A percentile compares a stretch with the other conserved stretches of the same genome.
Conservation (phyloP, 2,797 vertebrate genomes). For the Micropoecilia bifurca region DNA sequence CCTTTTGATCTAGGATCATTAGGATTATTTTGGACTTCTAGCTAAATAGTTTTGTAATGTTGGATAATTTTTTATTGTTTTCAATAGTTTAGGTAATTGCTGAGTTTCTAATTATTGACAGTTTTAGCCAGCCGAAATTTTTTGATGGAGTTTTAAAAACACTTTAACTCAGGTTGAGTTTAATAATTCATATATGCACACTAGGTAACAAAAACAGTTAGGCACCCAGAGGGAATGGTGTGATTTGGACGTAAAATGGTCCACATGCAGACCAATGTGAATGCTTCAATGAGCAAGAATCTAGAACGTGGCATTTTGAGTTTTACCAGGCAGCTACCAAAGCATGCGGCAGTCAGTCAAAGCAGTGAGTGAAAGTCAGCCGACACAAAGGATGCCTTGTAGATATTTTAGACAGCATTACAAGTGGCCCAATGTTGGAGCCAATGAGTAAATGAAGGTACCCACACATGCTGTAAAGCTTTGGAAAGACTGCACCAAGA, state of each 20-base stretch:
- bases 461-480: not conserved
- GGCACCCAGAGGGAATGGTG: slow-evolving; percentile 1
- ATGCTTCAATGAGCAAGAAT: not conserved
- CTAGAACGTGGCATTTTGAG: not conserved
- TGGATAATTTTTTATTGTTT: not conserved
- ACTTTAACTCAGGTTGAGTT: not conserved
- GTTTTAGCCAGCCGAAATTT: not conserved
- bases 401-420: not conserved
- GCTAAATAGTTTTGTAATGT: not conserved
- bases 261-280: not conserved
- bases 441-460: not conserved
- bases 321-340: not conserved
- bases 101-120: not conserved
- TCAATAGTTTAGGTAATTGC: not conserved
- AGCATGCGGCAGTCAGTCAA: not conserved
- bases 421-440: not conserved
- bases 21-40: not conserved
- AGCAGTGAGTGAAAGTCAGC: slow-evolving; percentile 1
- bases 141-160: not conserved
- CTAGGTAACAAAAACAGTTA: not conserved
- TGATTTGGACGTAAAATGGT: slow-evolving; percentile 1
- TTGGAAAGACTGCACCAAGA: not conserved
- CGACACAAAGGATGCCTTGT: not conserved
- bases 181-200: not conserved
- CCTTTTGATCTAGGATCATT: not conserved